These are phyloP conservation scores for pig (Sus scrofa) DNA, from an alignment of 2,113 vertebrate species.

Conservation along the genomic window DNA sequence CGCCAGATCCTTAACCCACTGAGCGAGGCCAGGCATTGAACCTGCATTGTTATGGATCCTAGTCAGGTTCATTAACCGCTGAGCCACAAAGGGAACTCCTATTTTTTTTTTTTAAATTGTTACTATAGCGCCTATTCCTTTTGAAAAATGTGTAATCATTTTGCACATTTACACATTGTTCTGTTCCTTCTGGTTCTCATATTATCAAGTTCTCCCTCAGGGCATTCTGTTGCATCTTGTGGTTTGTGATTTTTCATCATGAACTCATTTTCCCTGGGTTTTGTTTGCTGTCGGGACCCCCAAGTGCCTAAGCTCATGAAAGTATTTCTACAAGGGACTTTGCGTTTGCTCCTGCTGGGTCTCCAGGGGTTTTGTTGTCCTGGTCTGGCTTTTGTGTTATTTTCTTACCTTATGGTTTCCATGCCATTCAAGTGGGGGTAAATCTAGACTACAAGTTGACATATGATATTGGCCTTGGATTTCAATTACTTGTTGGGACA, in stretches of 20 bases:
- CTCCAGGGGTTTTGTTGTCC: not conserved
- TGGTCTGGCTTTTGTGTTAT: not conserved
- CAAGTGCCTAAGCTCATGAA: not conserved
- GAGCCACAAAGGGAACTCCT: no score
- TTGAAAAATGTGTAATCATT: not conserved
- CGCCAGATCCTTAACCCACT: no score
- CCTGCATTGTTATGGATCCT: no score
- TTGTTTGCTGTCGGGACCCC: not conserved
- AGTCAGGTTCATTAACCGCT: no score
- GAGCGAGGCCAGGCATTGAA: no score
- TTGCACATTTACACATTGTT: not conserved
- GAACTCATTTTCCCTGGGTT: not conserved
- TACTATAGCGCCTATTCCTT: not conserved
- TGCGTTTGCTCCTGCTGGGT: not conserved
- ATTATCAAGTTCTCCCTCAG: not conserved
- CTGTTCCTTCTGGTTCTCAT: not conserved
- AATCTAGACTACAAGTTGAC: not conserved
- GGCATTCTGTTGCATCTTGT: not conserved
- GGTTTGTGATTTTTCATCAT: not conserved
- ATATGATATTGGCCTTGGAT: not conserved
- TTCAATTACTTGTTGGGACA: not conserved
- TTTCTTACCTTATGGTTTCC: not conserved
- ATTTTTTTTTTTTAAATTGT: not conserved
- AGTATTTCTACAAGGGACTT: not conserved
- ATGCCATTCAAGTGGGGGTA: not conserved